phyloP scores from a whole-genome alignment of 2,113 vertebrate species.

The Sander lucioperca region DNA sequence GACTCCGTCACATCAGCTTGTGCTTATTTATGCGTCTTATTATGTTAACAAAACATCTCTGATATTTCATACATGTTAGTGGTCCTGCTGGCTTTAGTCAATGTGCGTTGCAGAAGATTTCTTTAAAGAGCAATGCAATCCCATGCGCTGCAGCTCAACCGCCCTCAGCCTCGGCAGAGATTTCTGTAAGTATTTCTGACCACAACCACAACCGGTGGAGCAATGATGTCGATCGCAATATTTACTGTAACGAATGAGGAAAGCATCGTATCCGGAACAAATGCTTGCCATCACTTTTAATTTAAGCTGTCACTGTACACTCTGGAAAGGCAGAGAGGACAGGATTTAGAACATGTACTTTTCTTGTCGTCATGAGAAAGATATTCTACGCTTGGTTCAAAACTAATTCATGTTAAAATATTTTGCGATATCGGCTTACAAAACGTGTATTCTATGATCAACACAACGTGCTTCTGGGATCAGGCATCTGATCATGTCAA shows the following conservation, averaged over 20 bases:
- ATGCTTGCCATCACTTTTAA: neutral
- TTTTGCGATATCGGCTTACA: neutral
- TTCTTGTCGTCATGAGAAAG: neutral
- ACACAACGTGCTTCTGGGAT: neutral
- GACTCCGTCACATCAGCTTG: neutral
- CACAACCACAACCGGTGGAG: slow-evolving; percentile 28
- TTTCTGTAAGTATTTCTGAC: slow-evolving; percentile 31
- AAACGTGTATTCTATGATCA: neutral
- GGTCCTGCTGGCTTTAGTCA: slow-evolving; percentile 15
- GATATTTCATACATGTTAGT: neutral
- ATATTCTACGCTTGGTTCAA: neutral
- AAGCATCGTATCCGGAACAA: neutral
- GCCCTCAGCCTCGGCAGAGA: neutral
- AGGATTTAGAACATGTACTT: neutral
- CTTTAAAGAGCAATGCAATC: slow-evolving; percentile 19
- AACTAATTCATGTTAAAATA: neutral
- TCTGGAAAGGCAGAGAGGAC: neutral
- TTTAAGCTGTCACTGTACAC: neutral
- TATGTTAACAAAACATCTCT: neutral
- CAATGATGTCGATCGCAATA: slow-evolving; percentile 24
- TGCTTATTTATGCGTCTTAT: slow-evolving; percentile 18
- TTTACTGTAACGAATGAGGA: slow-evolving; percentile 27
- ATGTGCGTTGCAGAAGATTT: slow-evolving; percentile 11
- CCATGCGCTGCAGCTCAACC: neutral
- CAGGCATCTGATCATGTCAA: neutral